Evolutionary conservation across 2,113 vertebrate genomes (phyloP).

Genomic region (Tringa solitaria): DNA sequence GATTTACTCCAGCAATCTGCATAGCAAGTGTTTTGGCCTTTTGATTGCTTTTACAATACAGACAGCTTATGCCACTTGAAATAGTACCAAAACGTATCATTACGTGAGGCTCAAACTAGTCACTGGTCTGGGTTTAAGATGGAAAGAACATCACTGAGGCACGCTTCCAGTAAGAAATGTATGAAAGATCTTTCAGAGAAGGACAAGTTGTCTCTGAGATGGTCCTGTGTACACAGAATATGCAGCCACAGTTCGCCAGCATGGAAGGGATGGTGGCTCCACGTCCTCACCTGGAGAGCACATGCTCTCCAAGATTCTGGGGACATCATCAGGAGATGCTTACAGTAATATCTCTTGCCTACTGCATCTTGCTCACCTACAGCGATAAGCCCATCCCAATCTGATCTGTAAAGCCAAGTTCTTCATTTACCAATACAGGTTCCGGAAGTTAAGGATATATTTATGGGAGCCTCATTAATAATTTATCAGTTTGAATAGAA

Average conservation of each 20-base stretch:
- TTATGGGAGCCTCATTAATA: neutral
- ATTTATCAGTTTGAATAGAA: neutral
- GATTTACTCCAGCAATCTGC: neutral
- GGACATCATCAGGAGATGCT: neutral
- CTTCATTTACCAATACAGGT: neutral
- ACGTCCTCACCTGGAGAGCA: neutral
- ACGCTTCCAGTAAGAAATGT: neutral
- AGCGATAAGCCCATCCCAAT: neutral
- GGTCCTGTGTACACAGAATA: neutral
- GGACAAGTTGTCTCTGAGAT: neutral
- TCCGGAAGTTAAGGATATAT: neutral
- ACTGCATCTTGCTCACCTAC: neutral
- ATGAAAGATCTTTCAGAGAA: neutral
- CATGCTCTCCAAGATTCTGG: neutral
- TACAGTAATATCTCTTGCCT: neutral
- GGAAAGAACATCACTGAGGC: neutral
- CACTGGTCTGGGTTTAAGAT: neutral
- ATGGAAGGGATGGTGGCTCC: neutral
- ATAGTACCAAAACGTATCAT: accelerated
- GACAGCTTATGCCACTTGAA: neutral
- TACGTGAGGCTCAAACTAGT: neutral
- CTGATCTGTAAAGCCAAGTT: neutral
- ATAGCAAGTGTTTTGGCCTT: neutral
- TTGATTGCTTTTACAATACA: neutral
- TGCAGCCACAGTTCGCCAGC: neutral